Base-by-base conservation (phyloP, 2,113 vertebrate genomes). In the Pseudorectes ferrugineus region DNA sequence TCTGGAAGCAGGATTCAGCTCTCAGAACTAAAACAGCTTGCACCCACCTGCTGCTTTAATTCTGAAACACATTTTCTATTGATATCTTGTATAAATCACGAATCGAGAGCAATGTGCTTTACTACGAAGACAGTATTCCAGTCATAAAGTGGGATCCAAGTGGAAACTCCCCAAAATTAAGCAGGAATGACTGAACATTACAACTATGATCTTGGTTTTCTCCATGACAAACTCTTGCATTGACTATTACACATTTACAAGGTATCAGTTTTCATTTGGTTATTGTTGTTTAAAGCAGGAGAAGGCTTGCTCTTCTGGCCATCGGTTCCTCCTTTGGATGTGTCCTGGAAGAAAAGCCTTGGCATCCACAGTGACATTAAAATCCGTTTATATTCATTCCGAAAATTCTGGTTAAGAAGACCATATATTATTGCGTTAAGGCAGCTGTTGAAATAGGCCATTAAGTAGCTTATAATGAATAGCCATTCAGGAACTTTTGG, bases 381-480 rank as follows among this genome's bases (percentile, higher is more conserved):
- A 52, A 99, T 99, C 82, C 97, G 98, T 96, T 98, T 98, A 93
- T 99, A 99, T 96, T 99, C 99, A 75, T 98, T 98, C 62, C 98
- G 97, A 95, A 99, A 99, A 95, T 99, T 99, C 96, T 98, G 98
- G 95, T 99, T 99, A 83, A 99, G 98, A 61, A 99, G 97, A 96
- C 99, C 99, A 0, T 99, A 99, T 95, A 99, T 98, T 92, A 99
- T 97, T 93, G 99, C 98, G 10, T 99, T 99, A 95, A 99, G 98
- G 98, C 98, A 99, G 97, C 99, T 99, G 91, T 99, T 99, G 95
- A 99, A 99, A 95, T 99, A 99, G 86, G 98, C 99, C 98, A 99
- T 99, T 94, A 99, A 99, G 97, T 99, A 99, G 96, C 99, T 99
- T 65, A 98, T 93, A 57, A 99, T 98, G 61, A 99, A 99, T 17